Base-by-base conservation (phyloP, 2,113 vertebrate genomes). In the Toxotes chatareus region DNA sequence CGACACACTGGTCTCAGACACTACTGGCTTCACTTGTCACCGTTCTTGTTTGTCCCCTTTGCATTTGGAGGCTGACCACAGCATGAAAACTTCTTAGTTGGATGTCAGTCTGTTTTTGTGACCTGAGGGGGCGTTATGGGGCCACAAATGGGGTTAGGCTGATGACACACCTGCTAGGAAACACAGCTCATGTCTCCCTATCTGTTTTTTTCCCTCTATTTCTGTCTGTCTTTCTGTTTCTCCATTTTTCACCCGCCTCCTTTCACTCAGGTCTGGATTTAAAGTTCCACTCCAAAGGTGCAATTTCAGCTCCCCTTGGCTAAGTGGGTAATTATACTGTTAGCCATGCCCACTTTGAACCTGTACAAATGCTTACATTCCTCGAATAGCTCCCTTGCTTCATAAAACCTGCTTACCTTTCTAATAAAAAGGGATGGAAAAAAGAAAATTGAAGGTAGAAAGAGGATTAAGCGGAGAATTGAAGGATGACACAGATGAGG, bases 311-410 rank as follows among this genome's bases (percentile, higher is more conserved):
- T 81, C 65, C 84, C 42, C 62, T 27, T 81, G 83, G 76, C 76
- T 89, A 91, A 94, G 91, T 92, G 89, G 87, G 81, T 93, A 94
- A 94, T 93, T 90, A 89, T 80, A 93, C 83, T 36, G 87, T 75
- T 81, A 55, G 73, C 79, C 74, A 57, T 86, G 73, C 78, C 80
- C 83, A 85, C 92, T 93, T 89, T 93, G 91, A 94, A 92, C 82
- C 68, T 4, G 59, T 76, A 78, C 51, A 82, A 82, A 88, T 70
- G 65, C 77, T 84, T 59, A 68, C 92, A 93, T 94, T 93, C 92
- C 73, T 85, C 53, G 71, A 79, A 93, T 90, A 86, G 64, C 80
- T 89, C 32, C 13, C 32, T 38, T 38, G 49, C 72, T 76, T 89
- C 78, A 90, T 91, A 87, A 90, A 90, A 86, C 51, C 27, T 16